Evolutionary conservation across 2,888 invertebrate genomes (phyloP).

Genomic region (Mallateleia sp.): DNA sequence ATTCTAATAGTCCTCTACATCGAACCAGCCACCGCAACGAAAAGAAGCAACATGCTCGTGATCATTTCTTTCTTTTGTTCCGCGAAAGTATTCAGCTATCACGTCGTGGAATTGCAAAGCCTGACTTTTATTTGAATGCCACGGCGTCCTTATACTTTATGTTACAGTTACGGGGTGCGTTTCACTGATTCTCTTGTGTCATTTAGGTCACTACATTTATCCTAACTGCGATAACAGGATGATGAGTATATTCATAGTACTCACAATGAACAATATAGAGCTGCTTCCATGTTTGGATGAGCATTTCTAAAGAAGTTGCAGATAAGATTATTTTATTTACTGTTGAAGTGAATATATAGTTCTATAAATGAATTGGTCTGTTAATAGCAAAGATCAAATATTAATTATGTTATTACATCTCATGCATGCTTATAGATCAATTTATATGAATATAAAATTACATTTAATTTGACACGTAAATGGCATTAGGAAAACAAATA

Average conservation of each 20-base stretch:
- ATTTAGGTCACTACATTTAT: conserved; percentile 50
- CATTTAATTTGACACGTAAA: too few species aligned
- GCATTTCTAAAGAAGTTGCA: background rate
- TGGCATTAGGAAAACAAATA: too few species aligned
- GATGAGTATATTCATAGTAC: conserved; percentile 17
- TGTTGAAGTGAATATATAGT: too few species aligned
- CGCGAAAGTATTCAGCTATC: conserved; percentile 74
- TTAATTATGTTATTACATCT: too few species aligned
- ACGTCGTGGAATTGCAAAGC: conserved; percentile 70
- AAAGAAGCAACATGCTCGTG: conserved; percentile 85
- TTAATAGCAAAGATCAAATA: too few species aligned
- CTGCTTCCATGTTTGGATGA: background rate
- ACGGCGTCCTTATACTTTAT: conserved; percentile 58
- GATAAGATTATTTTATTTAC: too few species aligned
- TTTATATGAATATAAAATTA: too few species aligned
- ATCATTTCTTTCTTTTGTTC: conserved; percentile 85
- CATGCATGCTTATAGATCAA: too few species aligned
- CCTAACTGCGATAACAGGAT: conserved; percentile 36
- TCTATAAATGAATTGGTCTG: too few species aligned
- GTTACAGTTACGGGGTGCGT: conserved; percentile 39
- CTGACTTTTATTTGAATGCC: conserved; percentile 76
- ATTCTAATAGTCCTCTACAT: conserved; percentile 87
- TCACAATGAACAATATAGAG: background rate
- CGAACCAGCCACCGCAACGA: conserved; percentile 84
- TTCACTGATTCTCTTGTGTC: conserved; percentile 50